Evolutionary conservation across 2,888 invertebrate genomes (phyloP).

Genomic region (Parapristionchus giblindavisi): DNA sequence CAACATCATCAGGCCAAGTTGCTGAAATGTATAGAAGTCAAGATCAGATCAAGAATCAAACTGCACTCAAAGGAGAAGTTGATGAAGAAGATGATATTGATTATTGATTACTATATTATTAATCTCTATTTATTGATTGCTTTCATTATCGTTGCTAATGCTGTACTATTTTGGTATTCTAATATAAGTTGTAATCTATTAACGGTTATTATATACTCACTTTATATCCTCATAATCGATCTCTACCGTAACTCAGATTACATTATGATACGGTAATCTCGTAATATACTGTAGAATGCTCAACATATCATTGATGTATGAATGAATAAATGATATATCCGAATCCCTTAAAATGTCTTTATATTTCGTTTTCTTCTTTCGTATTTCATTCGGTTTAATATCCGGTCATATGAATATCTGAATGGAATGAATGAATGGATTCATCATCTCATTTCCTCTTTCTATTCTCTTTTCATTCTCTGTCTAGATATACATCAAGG

Average conservation of each 20-base stretch:
- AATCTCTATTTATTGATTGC: neutral
- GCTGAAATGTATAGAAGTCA: constrained; percentile 80
- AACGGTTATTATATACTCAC: neutral
- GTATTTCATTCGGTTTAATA: constrained; percentile 1
- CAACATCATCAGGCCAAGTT: constrained; percentile 86
- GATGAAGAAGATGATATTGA: constrained; percentile 49
- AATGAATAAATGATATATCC: constrained; percentile 2
- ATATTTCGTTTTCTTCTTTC: neutral
- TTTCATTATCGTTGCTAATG: neutral
- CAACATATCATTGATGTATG: constrained; percentile 1
- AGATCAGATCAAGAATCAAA: constrained; percentile 80
- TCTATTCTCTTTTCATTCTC: too few species aligned
- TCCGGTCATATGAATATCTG: too few species aligned
- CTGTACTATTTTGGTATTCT: neutral
- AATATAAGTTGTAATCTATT: neutral
- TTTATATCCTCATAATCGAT: constrained; percentile 1
- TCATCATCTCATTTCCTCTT: too few species aligned
- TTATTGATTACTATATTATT: constrained; percentile 29
- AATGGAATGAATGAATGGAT: too few species aligned
- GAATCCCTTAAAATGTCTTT: too few species aligned
- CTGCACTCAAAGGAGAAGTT: constrained; percentile 43
- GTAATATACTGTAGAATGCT: constrained; percentile 18
- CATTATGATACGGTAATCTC: neutral
- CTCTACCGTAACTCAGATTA: constrained; percentile 7
- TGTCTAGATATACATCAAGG: too few species aligned